Evolutionary conservation across 2,888 invertebrate species (phyloP), one percentile per base, ranked within the genome.

Genomic region (Zelleria hepariella): DNA sequence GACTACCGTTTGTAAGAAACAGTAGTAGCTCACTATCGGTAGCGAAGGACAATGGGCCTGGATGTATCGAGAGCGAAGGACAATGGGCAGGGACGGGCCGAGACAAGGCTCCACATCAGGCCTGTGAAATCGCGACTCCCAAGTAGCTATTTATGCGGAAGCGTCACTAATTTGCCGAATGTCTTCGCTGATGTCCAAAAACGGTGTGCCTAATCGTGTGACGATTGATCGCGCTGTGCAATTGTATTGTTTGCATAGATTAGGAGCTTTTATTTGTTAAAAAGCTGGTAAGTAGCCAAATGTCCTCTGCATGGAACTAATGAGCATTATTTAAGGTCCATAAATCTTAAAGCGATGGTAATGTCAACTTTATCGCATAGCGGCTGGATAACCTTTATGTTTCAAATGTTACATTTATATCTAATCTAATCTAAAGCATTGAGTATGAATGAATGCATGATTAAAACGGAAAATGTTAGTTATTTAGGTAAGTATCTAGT

Each of bases 91-190:
- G 71, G 73, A 74, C 70, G 68, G 71, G 65, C 59, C 68, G 66
- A 74, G 66, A 74, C 68, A 74, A 75, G 69, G 71, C 65, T 65
- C 63, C 59, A 69, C 68, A 72, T 78, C 74, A 80, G 71, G 68
- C 62, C 72, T 82, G 77, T 80, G 80, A 81, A 82, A 83, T 82
- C 69, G 52, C 52, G 24, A 84, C 86, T 78, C 84, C 84, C 83
- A 80, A 78, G 81, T 73, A 69, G 82, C 69, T 27, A 64, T 64
- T 61, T 56, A 64, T 64, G 62, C 64, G 64, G 68, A 60, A 66
- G 75, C 74, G 63, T 70, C 59, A 63, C 75, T 71, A 80, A 81
- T 69, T 69, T 62, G 64, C n/a, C 67, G 65, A 75, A 75, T 70
- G 67, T 65, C 65, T 68, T 65, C 63, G 18, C 21, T 15, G 18